Conservation (phyloP, 2,113 vertebrate genomes). For the Rhegmatorhina hoffmannsi region DNA sequence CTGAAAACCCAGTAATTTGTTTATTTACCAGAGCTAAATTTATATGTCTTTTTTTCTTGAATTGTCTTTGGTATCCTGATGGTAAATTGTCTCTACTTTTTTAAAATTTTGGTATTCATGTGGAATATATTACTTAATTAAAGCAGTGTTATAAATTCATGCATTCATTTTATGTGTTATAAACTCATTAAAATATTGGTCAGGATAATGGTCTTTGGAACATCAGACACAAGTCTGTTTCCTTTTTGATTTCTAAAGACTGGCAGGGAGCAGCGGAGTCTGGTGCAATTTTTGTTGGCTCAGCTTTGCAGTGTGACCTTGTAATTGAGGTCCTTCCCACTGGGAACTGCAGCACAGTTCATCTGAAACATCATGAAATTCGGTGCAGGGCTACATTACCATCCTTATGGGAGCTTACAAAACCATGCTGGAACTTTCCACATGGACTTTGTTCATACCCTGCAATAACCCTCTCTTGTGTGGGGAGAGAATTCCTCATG, state of each 20-base stretch:
- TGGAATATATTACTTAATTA: neutral
- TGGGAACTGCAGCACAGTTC: neutral
- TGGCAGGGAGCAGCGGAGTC: neutral
- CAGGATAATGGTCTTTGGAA: neutral
- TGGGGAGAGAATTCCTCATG: neutral
- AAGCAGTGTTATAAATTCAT: neutral
- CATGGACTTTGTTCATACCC: neutral
- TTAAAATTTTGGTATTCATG: neutral
- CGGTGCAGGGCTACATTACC: neutral
- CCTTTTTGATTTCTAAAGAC: neutral
- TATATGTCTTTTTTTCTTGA: neutral
- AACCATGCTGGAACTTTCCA: neutral
- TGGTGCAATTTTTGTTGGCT: neutral
- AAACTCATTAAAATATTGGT: neutral
- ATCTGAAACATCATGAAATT: neutral
- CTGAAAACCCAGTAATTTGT: neutral
- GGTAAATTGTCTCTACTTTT: neutral
- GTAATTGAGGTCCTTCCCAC: neutral
- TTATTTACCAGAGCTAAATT: constrained; percentile 6
- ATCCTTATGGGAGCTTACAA: neutral
- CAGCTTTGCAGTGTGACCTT: neutral
- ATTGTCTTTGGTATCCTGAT: neutral
- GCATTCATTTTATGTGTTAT: neutral
- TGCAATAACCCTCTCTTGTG: neutral
- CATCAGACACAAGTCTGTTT: neutral